Evolutionary conservation across 2,888 invertebrate species (phyloP).

Genomic region (Hydroisotoma schaefferi): DNA sequence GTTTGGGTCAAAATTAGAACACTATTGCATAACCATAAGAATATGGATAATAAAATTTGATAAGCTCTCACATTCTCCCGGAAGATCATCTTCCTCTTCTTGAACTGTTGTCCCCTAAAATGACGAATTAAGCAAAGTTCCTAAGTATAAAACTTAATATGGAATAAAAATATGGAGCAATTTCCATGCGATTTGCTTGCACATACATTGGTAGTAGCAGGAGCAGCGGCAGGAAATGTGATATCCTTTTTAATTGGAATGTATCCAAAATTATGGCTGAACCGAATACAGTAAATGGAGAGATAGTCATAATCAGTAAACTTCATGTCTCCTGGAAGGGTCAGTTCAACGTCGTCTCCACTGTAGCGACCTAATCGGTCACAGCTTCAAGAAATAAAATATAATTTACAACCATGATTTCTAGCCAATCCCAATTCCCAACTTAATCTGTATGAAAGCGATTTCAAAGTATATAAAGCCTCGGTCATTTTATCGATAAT

Average conservation of each 20-base stretch:
- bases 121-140: background rate
- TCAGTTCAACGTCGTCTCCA: slow-evolving; percentile 86
- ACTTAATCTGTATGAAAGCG: background rate
- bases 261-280: slow-evolving; percentile 85
- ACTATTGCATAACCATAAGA: background rate
- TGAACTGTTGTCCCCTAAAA: slow-evolving; percentile 3
- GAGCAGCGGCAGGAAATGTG: slow-evolving; percentile 65
- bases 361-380: slow-evolving; percentile 78
- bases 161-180: background rate
- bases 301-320: slow-evolving; percentile 90
- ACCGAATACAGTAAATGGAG: slow-evolving; percentile 85
- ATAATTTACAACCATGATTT: background rate
- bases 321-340: slow-evolving; percentile 75
- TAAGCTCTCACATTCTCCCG: slow-evolving; percentile 1
- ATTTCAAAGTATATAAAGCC: background rate
- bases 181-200: background rate
- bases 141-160: background rate
- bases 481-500: background rate
- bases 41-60: background rate
- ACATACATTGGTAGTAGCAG: background rate
- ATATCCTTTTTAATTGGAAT: slow-evolving; percentile 79
- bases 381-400: slow-evolving; percentile 56
- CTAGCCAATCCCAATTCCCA: background rate
- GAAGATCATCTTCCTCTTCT: slow-evolving; percentile 2
- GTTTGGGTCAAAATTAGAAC: background rate